A percentile compares a stretch with the other conserved stretches of the same genome.
Conservation (phyloP, 2,113 vertebrate species). For the Trematomus loennbergii region DNA sequence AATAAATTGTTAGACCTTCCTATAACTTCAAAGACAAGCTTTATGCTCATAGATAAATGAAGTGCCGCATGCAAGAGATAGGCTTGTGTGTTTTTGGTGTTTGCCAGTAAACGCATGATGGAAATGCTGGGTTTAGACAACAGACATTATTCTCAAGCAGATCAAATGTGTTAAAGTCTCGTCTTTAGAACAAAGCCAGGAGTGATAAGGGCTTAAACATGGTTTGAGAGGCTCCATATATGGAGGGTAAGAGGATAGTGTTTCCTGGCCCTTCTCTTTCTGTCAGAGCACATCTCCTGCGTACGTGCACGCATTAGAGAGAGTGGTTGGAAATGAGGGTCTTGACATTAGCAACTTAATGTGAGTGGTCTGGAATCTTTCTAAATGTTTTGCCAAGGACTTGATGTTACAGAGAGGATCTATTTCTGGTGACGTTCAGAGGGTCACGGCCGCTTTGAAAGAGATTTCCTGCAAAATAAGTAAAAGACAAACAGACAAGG, state of each 20-base stretch:
- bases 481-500: constrained; percentile 23
- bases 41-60: constrained; percentile 20
- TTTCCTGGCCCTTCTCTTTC: constrained; percentile 19
- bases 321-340: constrained; percentile 48
- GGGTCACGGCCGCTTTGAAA: constrained; percentile 38
- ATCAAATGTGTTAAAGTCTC: constrained; percentile 12
- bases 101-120: constrained; percentile 30
- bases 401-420: constrained; percentile 28
- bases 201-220: constrained; percentile 17
- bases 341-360: constrained; percentile 66
- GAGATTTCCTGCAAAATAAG: constrained; percentile 29
- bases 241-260: constrained; percentile 31
- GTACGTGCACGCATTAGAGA: constrained; percentile 47
- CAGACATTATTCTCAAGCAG: constrained; percentile 11
- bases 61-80: constrained; percentile 27
- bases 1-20: constrained; percentile 43
- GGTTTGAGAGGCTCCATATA: constrained; percentile 19
- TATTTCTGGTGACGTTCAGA: constrained; percentile 40
- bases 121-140: background rate
- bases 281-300: constrained; percentile 37
- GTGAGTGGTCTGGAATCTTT: constrained; percentile 60
- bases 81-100: constrained; percentile 2
- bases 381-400: constrained; percentile 40
- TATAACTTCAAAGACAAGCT: constrained; percentile 37
- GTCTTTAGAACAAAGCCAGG: constrained; percentile 3